Evolutionary conservation across 2,888 invertebrate genomes (phyloP).

Genomic region (Pollenia griseotomentosa): DNA sequence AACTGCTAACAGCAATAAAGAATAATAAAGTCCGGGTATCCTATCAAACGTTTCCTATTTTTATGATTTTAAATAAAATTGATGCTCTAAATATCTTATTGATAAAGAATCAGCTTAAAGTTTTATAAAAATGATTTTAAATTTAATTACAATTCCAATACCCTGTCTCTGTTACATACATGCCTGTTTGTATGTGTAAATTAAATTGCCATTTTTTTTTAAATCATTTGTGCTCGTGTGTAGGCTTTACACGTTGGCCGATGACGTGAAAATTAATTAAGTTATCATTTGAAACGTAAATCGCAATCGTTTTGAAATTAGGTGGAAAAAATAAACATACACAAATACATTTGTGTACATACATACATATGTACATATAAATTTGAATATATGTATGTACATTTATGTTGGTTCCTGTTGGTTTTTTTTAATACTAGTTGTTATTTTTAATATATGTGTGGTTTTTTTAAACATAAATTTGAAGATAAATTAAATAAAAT

Average conservation of each 20-base stretch:
- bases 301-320: conserved; percentile 46
- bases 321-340: not conserved
- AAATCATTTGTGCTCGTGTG: not conserved
- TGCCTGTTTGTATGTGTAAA: too few relatives aligned
- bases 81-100: too few relatives aligned
- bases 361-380: not conserved
- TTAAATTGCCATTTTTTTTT: not conserved
- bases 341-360: too few relatives aligned
- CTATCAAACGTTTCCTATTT: too few relatives aligned
- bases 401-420: not conserved
- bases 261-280: conserved; percentile 74
- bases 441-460: conserved; percentile 13
- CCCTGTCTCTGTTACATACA: not conserved
- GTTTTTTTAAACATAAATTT: conserved; percentile 29
- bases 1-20: too few relatives aligned
- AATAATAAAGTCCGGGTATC: too few relatives aligned
- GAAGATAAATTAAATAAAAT: conserved; percentile 60
- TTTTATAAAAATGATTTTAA: too few relatives aligned
- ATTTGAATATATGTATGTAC: not conserved
- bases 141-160: too few relatives aligned
- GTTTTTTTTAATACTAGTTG: not conserved
- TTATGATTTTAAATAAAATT: too few relatives aligned
- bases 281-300: conserved; percentile 66
- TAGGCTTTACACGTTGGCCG: conserved; percentile 36
- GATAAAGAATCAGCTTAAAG: too few relatives aligned